Evolutionary conservation across 2,113 vertebrate genomes (phyloP).

Genomic region (Ophthalmolycus amberensis): DNA sequence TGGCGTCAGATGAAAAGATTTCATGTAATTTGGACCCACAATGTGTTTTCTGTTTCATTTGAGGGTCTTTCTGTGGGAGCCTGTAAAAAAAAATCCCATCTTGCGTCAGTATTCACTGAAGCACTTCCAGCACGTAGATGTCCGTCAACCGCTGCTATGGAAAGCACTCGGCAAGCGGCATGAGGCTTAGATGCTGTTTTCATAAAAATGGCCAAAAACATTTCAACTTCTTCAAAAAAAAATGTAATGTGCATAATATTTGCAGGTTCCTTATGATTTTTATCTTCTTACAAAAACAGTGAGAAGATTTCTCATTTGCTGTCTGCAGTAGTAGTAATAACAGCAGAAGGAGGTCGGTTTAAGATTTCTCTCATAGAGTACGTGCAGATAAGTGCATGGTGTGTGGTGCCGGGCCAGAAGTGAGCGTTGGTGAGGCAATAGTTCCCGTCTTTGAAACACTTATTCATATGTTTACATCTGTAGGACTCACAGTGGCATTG

Average conservation of each 20-base stretch:
- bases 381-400: slow-evolving; percentile 44
- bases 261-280: neutral
- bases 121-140: neutral
- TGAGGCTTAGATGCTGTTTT: neutral
- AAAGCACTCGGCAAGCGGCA: neutral
- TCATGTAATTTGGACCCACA: neutral
- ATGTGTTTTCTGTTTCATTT: neutral
- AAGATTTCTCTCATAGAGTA: slow-evolving; percentile 41
- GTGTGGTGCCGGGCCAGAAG: slow-evolving; percentile 43
- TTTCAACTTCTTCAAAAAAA: neutral
- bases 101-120: neutral
- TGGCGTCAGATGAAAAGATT: neutral
- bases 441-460: slow-evolving; percentile 45
- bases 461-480: slow-evolving; percentile 21
- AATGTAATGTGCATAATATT: neutral
- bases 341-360: slow-evolving; percentile 37
- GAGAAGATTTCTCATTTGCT: neutral
- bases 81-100: neutral
- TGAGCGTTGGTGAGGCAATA: slow-evolving; percentile 49
- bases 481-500: slow-evolving; percentile 32
- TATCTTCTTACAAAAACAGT: slow-evolving; percentile 4
- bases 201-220: neutral
- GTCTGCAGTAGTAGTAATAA: slow-evolving; percentile 23
- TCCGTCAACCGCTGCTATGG: neutral
- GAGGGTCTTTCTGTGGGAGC: neutral